Percentiles rank a stretch among this genome's conserved stretches.
Evolutionary conservation across 2,888 invertebrate species (phyloP).

Genomic region (Morpho helenor): DNA sequence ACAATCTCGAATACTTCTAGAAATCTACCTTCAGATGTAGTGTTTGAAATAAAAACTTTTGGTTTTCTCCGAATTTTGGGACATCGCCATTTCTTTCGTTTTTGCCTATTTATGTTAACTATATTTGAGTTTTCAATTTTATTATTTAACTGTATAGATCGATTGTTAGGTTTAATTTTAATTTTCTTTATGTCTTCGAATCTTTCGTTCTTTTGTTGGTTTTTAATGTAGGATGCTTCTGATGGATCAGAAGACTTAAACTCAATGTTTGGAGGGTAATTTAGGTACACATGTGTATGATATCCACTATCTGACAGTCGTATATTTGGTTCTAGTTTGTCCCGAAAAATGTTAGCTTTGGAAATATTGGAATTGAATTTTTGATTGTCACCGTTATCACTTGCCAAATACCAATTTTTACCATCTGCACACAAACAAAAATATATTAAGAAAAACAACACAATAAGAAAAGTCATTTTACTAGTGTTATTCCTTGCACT

Average conservation of each 20-base stretch:
- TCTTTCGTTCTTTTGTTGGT: not conserved
- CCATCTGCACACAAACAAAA: constrained; percentile 24
- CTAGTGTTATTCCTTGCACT: not conserved
- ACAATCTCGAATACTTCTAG: constrained; percentile 85
- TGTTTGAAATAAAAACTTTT: constrained; percentile 27
- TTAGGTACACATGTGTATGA: no score
- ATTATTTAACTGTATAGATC: constrained; percentile 1
- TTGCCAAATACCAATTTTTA: constrained; percentile 51
- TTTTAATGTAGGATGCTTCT: constrained; percentile 3
- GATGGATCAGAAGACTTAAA: constrained; percentile 10
- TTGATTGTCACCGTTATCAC: constrained; percentile 25
- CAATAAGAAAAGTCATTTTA: constrained; percentile 12
- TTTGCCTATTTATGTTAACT: constrained; percentile 24
- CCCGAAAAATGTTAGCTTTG: no score
- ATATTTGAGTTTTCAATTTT: constrained; percentile 5
- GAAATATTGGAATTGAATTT: not conserved
- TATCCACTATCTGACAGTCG: no score
- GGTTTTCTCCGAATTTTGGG: constrained; percentile 4
- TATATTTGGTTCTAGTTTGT: no score
- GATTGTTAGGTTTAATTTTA: not conserved
- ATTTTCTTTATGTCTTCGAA: not conserved
- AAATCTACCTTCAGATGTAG: constrained; percentile 53
- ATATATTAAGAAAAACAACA: constrained; percentile 3
- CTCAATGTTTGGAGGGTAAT: not conserved
- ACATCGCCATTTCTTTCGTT: constrained; percentile 31